These are phyloP conservation scores for rabbit (Oryctolagus cuniculus) DNA, from an alignment of 2,113 vertebrate genomes.

Conservation along the genomic window DNA sequence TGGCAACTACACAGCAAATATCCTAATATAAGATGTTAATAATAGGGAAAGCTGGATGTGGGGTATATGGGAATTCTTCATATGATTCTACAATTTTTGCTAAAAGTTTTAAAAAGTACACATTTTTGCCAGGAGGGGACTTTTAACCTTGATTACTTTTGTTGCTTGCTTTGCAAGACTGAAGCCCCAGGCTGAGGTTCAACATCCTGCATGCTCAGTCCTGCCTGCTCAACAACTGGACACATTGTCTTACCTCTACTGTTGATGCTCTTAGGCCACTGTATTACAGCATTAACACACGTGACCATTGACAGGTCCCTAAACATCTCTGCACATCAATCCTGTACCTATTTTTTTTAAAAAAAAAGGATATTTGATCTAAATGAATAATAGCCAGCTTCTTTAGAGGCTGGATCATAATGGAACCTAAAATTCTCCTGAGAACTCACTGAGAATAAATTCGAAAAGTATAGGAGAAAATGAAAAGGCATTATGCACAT, in stretches of 20 bases:
- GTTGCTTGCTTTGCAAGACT: not conserved
- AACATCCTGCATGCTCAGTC: not conserved
- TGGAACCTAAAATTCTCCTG: constrained; percentile 63
- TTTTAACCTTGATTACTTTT: constrained; percentile 21
- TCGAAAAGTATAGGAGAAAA: not conserved
- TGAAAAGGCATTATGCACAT: constrained; percentile 59
- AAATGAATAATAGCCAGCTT: constrained; percentile 28
- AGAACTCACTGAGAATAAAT: constrained; percentile 71
- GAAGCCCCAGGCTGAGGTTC: not conserved
- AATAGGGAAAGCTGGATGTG: too few relatives aligned
- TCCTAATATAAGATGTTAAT: too few relatives aligned
- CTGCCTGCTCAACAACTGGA: not conserved
- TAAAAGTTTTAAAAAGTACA: not conserved
- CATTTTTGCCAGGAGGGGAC: not conserved
- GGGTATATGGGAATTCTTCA: too few relatives aligned
- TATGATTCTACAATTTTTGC: too few relatives aligned
- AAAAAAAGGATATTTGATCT: not conserved
- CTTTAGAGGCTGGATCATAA: not conserved
- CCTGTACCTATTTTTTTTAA: not conserved
- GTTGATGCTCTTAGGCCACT: not conserved
- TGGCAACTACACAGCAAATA: too few relatives aligned
- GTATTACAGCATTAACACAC: not conserved
- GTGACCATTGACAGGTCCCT: constrained; percentile 1
- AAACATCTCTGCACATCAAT: not conserved
- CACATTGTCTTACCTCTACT: not conserved